Conservation (phyloP, 2,888 invertebrate genomes). For the Willowsia nigromaculata region DNA sequence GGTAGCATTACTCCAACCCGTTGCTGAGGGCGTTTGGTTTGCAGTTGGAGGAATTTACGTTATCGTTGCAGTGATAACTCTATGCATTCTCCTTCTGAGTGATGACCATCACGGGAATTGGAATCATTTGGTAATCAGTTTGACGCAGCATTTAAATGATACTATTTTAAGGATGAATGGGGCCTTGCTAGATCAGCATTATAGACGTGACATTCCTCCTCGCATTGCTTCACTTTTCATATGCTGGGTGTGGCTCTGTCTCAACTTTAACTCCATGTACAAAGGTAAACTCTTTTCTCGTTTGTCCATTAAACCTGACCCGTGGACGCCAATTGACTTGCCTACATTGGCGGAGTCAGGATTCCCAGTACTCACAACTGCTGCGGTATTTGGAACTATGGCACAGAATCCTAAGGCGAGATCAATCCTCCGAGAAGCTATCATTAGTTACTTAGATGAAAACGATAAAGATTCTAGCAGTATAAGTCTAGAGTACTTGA, state of each 20-base stretch:
- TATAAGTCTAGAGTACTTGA: not conserved
- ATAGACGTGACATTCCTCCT: not conserved
- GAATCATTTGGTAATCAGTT: not conserved
- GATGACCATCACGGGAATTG: not conserved
- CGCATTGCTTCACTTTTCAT: not conserved
- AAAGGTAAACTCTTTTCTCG: not conserved
- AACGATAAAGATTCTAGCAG: not conserved
- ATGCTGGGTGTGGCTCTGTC: slow-evolving; percentile 2
- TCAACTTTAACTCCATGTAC: not conserved
- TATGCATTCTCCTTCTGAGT: not conserved
- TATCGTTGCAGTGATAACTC: not conserved
- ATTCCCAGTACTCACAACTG: not conserved
- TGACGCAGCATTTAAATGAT: not conserved
- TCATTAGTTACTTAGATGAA: not conserved
- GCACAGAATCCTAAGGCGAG: not conserved
- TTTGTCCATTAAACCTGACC: not conserved
- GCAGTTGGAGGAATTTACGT: not conserved
- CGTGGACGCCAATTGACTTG: not conserved
- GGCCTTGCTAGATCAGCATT: not conserved
- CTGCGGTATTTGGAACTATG: not conserved
- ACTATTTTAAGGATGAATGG: not conserved
- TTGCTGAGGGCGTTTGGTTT: not conserved
- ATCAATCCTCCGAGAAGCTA: not conserved
- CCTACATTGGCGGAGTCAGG: not conserved
- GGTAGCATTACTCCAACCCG: too few species aligned